Conservation (phyloP, 2,888 invertebrate species). For the Brachylomia viminalis region DNA sequence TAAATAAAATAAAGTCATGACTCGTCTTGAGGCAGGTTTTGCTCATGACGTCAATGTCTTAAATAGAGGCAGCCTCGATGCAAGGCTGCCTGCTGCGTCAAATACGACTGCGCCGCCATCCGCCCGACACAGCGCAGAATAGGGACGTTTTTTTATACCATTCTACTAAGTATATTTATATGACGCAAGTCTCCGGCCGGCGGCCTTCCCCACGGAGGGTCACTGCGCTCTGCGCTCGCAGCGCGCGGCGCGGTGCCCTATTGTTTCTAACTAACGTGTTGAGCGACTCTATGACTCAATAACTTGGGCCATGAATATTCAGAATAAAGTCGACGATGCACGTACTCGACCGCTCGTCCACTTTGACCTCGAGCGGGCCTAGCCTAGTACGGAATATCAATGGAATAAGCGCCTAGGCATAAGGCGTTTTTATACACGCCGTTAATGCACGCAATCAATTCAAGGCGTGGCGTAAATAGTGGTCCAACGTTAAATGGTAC, state of each 20-base stretch:
- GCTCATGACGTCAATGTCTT: not conserved
- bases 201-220: not conserved
- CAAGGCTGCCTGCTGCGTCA: not conserved
- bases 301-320: not conserved
- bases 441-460: not conserved
- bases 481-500: not conserved
- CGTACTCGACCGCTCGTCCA: not conserved
- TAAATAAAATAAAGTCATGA: no score
- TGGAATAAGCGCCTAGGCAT: not conserved
- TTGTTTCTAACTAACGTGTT: not conserved
- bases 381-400: not conserved
- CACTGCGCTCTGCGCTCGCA: conserved; percentile 1
- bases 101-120: no score
- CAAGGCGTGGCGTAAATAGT: not conserved
- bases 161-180: not conserved
- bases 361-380: not conserved
- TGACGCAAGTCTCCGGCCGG: not conserved
- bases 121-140: not conserved
- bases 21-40: not conserved
- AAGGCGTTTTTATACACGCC: not conserved
- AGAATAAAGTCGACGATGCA: not conserved
- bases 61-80: not conserved
- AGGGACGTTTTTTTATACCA: not conserved
- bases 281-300: not conserved
- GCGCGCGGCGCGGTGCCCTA: not conserved